These are phyloP conservation scores for Nycteola revayana DNA, from an alignment of 2,888 invertebrate species.

Conservation along the genomic window DNA sequence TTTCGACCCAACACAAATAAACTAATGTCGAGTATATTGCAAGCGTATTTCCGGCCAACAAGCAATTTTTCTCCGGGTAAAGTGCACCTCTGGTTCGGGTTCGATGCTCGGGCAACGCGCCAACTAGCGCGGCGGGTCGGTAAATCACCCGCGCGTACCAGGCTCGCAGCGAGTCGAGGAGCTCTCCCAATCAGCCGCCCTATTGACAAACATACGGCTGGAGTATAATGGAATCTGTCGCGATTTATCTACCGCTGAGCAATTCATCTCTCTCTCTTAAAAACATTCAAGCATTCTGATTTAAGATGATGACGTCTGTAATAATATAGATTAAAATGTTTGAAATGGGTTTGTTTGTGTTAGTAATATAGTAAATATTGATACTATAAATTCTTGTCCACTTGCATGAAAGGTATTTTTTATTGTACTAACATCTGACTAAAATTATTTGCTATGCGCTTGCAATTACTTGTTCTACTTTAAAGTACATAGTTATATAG, in stretches of 20 bases:
- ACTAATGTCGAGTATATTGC: constrained; percentile 29
- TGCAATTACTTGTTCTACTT: too few species aligned
- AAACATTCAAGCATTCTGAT: too few species aligned
- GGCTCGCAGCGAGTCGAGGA: constrained; percentile 60
- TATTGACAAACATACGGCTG: constrained; percentile 77
- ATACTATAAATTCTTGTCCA: too few species aligned
- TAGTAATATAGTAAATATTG: too few species aligned
- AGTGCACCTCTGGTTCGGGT: constrained; percentile 55
- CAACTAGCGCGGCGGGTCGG: constrained; percentile 64
- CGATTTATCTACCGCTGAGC: constrained; percentile 52
- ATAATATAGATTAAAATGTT: too few species aligned
- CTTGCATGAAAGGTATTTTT: too few species aligned
- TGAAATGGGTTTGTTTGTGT: too few species aligned
- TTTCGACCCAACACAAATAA: constrained; percentile 23
- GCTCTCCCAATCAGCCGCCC: constrained; percentile 70
- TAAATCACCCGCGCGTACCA: constrained; percentile 59
- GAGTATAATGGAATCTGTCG: constrained; percentile 66
- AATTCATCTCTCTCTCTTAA: constrained; percentile 35
- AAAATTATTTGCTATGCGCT: too few species aligned
- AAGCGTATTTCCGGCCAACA: constrained; percentile 37
- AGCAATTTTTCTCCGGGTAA: constrained; percentile 61
- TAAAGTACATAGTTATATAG: too few species aligned
- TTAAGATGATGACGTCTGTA: too few species aligned
- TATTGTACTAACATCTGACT: too few species aligned
- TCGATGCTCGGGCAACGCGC: constrained; percentile 66